Percentiles rank a stretch among this genome's conserved stretches.
Conservation (phyloP, 2,113 vertebrate genomes). For the Oncorhynchus kisutch region DNA sequence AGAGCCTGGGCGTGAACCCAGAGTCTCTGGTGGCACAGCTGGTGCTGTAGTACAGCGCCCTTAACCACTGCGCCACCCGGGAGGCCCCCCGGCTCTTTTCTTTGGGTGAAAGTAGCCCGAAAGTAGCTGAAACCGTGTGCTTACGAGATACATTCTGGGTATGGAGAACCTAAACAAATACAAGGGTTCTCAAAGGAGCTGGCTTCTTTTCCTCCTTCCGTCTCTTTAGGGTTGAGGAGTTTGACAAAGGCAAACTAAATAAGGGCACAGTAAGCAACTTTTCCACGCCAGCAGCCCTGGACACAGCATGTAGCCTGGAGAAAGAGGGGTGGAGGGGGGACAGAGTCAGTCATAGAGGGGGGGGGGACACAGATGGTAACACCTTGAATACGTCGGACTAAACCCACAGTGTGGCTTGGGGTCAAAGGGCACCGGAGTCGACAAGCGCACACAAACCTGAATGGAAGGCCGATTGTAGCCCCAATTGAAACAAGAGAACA, state of each 20-base stretch:
- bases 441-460: constrained; percentile 41
- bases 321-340: constrained; percentile 22
- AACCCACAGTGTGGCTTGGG: constrained; percentile 53
- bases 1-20: too few relatives aligned
- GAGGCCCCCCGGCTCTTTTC: too few relatives aligned
- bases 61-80: too few relatives aligned
- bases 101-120: too few relatives aligned
- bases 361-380: constrained; percentile 60
- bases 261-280: constrained; percentile 61
- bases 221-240: constrained; percentile 44
- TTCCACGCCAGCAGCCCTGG: constrained; percentile 57
- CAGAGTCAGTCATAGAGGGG: background rate
- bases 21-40: too few relatives aligned
- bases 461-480: constrained; percentile 25
- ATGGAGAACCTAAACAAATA: constrained; percentile 25
- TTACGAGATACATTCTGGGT: constrained; percentile 23
- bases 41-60: too few relatives aligned
- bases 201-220: constrained; percentile 12
- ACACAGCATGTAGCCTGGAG: constrained; percentile 56
- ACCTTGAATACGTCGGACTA: constrained; percentile 66
- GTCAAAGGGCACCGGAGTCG: constrained; percentile 57
- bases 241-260: constrained; percentile 61
- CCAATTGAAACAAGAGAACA: background rate
- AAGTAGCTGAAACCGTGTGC: background rate
- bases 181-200: constrained; percentile 46